phyloP scores from a whole-genome alignment of 2,888 invertebrate species.

The Blomia tropicalis region DNA sequence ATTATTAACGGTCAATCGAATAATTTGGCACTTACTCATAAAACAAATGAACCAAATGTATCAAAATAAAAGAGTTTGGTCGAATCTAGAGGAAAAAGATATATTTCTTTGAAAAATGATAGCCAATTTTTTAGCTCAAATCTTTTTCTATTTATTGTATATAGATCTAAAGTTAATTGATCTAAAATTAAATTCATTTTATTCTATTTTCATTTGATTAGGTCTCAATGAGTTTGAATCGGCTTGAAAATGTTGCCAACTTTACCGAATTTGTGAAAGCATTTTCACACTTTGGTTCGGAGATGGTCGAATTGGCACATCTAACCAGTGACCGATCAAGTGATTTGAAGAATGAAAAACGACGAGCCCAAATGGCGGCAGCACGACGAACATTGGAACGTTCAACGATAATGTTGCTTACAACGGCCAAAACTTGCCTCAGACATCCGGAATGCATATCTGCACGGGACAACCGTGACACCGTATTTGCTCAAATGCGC shows the following conservation, averaged over 20 bases:
- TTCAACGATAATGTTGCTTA: slow-evolving; percentile 88
- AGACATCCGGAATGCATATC: slow-evolving; percentile 84
- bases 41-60: too few species aligned
- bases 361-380: slow-evolving; percentile 87
- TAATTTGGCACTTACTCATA: too few species aligned
- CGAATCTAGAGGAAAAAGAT: too few species aligned
- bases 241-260: slow-evolving; percentile 40
- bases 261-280: slow-evolving; percentile 90
- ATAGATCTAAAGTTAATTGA: not conserved
- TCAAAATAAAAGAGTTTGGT: too few species aligned
- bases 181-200: not conserved
- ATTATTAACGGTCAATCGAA: too few species aligned
- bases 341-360: slow-evolving; percentile 59
- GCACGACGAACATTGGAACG: slow-evolving; percentile 86
- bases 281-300: slow-evolving; percentile 92
- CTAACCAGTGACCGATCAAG: slow-evolving; percentile 67
- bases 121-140: too few species aligned
- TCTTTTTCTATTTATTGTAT: not conserved
- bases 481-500: slow-evolving; percentile 69
- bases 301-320: slow-evolving; percentile 95
- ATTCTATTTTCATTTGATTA: slow-evolving; percentile 18
- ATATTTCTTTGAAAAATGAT: too few species aligned
- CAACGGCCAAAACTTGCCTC: slow-evolving; percentile 86
- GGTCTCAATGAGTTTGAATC: slow-evolving; percentile 31
- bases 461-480: slow-evolving; percentile 85